Percentiles rank a stretch among this genome's conserved stretches.
phyloP scores from a whole-genome alignment of 2,113 vertebrate species.

The Tetrao urogallus region DNA sequence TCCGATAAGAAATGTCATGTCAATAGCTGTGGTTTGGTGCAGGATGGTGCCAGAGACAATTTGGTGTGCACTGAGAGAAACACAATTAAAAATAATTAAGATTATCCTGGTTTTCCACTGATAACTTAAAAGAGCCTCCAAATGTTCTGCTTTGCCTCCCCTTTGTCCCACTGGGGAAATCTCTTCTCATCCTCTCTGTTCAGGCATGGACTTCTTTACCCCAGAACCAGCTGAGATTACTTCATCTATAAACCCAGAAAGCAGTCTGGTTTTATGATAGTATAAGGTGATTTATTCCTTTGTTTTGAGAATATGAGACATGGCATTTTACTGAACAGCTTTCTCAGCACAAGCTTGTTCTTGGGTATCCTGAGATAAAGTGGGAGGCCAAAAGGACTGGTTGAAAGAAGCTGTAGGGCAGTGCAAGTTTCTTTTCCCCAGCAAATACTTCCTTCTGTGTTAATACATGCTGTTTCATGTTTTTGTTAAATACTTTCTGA shows the following conservation, averaged over 20 bases:
- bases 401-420: neutral
- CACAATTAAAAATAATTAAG: neutral
- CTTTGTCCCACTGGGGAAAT: neutral
- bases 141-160: neutral
- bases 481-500: neutral
- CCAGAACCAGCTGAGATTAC: neutral
- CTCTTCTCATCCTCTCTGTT: neutral
- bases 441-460: neutral
- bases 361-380: neutral
- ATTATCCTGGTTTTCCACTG: neutral
- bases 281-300: neutral
- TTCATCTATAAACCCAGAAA: neutral
- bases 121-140: neutral
- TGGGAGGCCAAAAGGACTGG: neutral
- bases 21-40: neutral
- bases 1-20: neutral
- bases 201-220: neutral
- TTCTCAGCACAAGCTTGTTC: neutral
- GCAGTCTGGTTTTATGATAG: neutral
- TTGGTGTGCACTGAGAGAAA: neutral
- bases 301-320: neutral
- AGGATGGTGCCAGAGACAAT: neutral
- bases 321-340: neutral
- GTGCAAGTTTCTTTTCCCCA: neutral
- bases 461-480: neutral